Percentiles rank a stretch among this genome's conserved stretches.
phyloP scores from a whole-genome alignment of 2,888 invertebrate genomes.

The Oxyscelio sp. region DNA sequence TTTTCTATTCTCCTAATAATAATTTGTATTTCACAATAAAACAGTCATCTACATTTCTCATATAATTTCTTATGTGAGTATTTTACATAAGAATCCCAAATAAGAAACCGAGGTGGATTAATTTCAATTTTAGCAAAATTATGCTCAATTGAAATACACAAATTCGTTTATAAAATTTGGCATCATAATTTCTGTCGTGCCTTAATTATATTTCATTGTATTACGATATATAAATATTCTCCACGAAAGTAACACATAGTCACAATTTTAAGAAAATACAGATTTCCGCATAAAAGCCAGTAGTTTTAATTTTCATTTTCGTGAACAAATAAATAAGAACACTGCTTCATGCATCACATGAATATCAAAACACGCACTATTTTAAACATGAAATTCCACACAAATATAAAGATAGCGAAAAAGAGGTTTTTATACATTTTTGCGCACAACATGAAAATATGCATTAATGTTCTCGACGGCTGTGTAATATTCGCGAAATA shows the following conservation, averaged over 20 bases:
- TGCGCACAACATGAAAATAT: conserved; percentile 40
- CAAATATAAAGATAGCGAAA: conserved; percentile 32
- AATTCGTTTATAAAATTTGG: no score
- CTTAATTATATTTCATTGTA: no score
- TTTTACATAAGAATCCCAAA: no score
- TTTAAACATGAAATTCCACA: conserved; percentile 32
- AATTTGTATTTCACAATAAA: no score
- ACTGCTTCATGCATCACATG: neutral
- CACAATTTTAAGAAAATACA: neutral
- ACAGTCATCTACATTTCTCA: no score
- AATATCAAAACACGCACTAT: conserved; percentile 30
- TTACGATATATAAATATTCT: no score
- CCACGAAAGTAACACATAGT: neutral
- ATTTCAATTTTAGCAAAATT: no score
- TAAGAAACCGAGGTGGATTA: no score
- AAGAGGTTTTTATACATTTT: conserved; percentile 45
- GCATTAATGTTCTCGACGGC: conserved; percentile 57
- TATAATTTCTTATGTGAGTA: no score
- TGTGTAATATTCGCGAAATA: conserved; percentile 68
- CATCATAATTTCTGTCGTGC: no score
- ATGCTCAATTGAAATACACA: no score
- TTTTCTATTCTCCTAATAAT: no score
- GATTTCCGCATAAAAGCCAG: neutral
- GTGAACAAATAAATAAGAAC: conserved; percentile 18
- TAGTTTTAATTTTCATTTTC: neutral